Base-by-base conservation (phyloP, 2,888 invertebrate species). In the Magallana nippona region DNA sequence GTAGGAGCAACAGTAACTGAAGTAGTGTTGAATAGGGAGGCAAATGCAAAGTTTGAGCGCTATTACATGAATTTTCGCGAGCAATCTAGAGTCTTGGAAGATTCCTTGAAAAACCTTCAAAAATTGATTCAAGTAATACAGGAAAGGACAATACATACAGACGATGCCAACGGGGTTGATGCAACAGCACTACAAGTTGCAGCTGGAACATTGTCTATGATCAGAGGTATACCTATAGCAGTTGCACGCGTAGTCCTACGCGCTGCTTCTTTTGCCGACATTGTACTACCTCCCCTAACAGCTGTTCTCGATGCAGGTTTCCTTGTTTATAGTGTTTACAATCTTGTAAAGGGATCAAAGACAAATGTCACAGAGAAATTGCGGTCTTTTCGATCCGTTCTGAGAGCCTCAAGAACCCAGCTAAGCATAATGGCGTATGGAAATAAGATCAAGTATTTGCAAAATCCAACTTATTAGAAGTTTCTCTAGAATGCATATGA, bases 1-100 rank as follows among this genome's bases (percentile, higher is more conserved):
- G 71, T 57, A 2, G 83, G 83, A 57, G 55, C 79, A 71, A 83
- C 79, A 32, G 17, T 83, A 19, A 79, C 83, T 3, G 83, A 83
- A n/a, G 60, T 71, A 1, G 71, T 80, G 13, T 71, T 83, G 15
- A 77, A 56, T 13, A 83, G 71, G 71, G 63, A 15, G 17, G 19
- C 80, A 1, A 15, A 71, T 10, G 55, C 44, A 10, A 56, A 80
- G 17, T 32, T 83, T n/a, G 58, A 79, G 11, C 19, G 27, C 44
- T 63, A 63, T n/a, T 57, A 80, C 15, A 80, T 55, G 56, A 71
- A 63, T 55, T 57, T 83, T 10, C n/a, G 19, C 79, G 58, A 79
- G 10, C 79, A 56, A 55, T 63, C 83, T 0, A 19, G 55, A n/a
- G 19, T 19, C 10, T 19, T 78, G 10, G n/a, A 55, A 15, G 55